These are phyloP conservation scores for Acrocyrtus sp. DNA, from an alignment of 2,888 invertebrate genomes.

Conservation along the genomic window DNA sequence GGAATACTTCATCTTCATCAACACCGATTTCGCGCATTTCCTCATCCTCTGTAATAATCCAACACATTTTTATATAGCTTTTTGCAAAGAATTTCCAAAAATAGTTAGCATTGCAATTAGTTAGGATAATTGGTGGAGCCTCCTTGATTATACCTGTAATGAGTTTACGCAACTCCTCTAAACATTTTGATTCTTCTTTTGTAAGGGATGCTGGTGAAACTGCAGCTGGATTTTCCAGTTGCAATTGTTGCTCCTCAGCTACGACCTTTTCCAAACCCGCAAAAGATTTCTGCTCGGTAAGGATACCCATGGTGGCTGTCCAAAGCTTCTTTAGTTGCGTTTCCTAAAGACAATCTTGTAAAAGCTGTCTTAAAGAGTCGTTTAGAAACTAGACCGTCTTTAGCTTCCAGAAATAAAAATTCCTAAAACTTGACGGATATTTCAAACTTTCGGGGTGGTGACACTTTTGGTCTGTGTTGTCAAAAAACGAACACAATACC, in stretches of 20 bases:
- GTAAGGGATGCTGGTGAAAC: background rate
- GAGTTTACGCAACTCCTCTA: background rate
- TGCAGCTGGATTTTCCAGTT: background rate
- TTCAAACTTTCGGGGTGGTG: no score
- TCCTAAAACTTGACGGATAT: no score
- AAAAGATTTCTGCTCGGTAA: conserved; percentile 20
- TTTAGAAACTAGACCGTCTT: no score
- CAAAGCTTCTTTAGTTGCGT: no score
- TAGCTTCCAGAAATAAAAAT: no score
- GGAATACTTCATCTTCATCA: conserved; percentile 24
- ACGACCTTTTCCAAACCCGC: background rate
- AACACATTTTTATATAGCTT: background rate
- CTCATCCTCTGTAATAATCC: conserved; percentile 10
- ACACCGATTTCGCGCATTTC: conserved; percentile 9
- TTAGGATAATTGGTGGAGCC: background rate
- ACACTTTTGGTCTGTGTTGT: no score
- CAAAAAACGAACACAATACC: no score
- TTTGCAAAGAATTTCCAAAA: background rate
- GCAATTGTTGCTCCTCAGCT: background rate
- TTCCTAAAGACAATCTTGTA: background rate
- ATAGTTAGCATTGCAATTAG: no score
- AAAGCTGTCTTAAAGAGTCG: background rate
- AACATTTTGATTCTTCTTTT: conserved; percentile 17
- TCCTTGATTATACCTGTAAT: conserved; percentile 8
- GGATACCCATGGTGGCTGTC: conserved; percentile 19